A percentile compares a stretch with the other conserved stretches of the same genome.
These are phyloP conservation scores for Pangasius larnaudii DNA, from an alignment of 2,797 vertebrate genomes.

Conservation along the genomic window DNA sequence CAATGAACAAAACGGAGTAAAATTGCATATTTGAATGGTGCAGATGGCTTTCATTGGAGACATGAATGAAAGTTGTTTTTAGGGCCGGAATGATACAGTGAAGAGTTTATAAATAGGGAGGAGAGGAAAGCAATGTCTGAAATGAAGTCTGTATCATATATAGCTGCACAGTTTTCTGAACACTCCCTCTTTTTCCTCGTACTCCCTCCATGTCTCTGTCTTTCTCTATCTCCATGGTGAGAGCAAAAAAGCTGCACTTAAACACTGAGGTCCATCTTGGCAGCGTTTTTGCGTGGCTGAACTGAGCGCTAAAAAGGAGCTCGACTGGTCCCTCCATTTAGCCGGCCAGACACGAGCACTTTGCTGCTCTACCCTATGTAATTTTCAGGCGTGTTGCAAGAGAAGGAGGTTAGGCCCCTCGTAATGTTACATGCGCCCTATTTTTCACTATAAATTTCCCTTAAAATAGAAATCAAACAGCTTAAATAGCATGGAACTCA, in stretches of 20 bases:
- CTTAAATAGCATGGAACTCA: conserved; percentile 52
- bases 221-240: conserved; percentile 52
- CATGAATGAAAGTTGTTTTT: conserved; percentile 53
- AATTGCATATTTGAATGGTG: conserved; percentile 51
- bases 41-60: conserved; percentile 53
- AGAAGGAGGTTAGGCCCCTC: conserved; percentile 62
- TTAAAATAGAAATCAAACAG: conserved; percentile 63
- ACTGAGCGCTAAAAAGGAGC: conserved; percentile 57
- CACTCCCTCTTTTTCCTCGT: conserved; percentile 11
- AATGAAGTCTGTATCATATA: conserved; percentile 49
- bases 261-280: conserved; percentile 72
- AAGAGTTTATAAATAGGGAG: conserved; percentile 56
- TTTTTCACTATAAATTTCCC: conserved; percentile 69
- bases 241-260: conserved; percentile 66
- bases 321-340: conserved; percentile 70
- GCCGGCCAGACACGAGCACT: conserved; percentile 75
- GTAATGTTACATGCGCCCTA: conserved; percentile 64
- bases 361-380: conserved; percentile 69
- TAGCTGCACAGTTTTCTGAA: conserved; percentile 40
- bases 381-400: conserved; percentile 69
- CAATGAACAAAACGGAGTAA: conserved; percentile 45
- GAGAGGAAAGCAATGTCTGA: conserved; percentile 44
- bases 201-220: conserved; percentile 12
- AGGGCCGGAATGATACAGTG: conserved; percentile 43
- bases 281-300: conserved; percentile 66